A percentile compares a stretch with the other conserved stretches of the same genome.
phyloP scores from a whole-genome alignment of 2,797 vertebrate species.

The Esox masquinongy region DNA sequence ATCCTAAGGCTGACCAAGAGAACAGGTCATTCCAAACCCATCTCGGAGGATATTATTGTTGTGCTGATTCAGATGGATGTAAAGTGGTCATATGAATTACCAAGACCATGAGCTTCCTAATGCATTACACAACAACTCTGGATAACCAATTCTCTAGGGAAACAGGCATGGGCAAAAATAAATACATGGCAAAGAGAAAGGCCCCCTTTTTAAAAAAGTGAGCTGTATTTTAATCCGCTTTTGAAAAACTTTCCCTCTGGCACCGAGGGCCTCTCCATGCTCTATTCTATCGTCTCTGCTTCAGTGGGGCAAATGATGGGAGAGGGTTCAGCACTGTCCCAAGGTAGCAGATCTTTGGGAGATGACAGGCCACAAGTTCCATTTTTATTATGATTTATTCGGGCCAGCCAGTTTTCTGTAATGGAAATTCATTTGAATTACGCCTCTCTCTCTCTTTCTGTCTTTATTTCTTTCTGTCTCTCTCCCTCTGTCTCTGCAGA shows the following conservation, averaged over 20 bases:
- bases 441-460: constrained; percentile 41
- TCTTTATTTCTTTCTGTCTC: neutral
- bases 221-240: constrained; percentile 71
- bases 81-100: neutral
- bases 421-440: constrained; percentile 81
- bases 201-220: constrained; percentile 38
- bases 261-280: constrained; percentile 63
- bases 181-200: constrained; percentile 1
- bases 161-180: neutral
- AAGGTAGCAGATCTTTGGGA: constrained; percentile 78
- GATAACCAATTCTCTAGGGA: neutral
- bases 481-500: neutral
- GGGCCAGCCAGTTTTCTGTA: constrained; percentile 74
- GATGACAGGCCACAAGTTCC: constrained; percentile 79
- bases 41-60: neutral
- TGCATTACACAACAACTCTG: neutral
- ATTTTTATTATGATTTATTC: constrained; percentile 85
- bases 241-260: constrained; percentile 68
- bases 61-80: neutral
- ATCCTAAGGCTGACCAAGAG: neutral
- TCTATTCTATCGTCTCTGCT: constrained; percentile 76
- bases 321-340: constrained; percentile 76
- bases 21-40: neutral
- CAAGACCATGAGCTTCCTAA: neutral
- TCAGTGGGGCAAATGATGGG: constrained; percentile 82